Evolutionary conservation across 2,888 invertebrate genomes (phyloP).

Genomic region (Therioaphis trifolii): DNA sequence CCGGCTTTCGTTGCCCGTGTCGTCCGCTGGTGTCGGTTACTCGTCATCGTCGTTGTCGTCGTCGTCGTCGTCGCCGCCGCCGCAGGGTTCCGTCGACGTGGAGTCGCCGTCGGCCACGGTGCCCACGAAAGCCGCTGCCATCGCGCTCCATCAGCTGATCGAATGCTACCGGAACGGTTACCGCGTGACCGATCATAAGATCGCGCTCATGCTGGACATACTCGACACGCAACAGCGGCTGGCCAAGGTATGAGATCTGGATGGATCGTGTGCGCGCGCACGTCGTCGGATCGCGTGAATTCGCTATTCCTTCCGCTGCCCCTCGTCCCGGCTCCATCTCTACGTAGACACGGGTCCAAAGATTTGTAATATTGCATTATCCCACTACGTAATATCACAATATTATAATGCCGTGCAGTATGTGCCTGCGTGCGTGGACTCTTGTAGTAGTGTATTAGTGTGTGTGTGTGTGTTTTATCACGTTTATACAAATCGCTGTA

Average conservation of each 20-base stretch:
- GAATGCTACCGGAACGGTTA: conserved; percentile 79
- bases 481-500: no score
- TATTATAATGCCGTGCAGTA: not conserved
- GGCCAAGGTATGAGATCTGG: conserved; percentile 76
- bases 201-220: conserved; percentile 83
- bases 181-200: conserved; percentile 81
- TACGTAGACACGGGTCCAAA: no score
- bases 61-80: conserved; percentile 30
- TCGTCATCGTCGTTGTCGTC: not conserved
- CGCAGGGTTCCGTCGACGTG: conserved; percentile 69
- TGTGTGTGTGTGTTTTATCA: not conserved
- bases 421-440: not conserved
- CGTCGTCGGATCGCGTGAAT: no score
- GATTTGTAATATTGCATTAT: no score
- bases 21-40: not conserved
- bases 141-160: conserved; percentile 76
- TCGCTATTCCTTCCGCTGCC: no score
- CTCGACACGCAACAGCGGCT: conserved; percentile 84
- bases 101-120: conserved; percentile 64
- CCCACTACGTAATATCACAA: no score
- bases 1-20: conserved; percentile 48
- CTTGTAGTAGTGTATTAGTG: no score
- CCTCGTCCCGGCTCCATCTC: no score
- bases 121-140: conserved; percentile 70
- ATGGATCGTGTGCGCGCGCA: no score